Evolutionary conservation across 2,888 invertebrate species (phyloP).

Genomic region (Sarcophaga carnaria): DNA sequence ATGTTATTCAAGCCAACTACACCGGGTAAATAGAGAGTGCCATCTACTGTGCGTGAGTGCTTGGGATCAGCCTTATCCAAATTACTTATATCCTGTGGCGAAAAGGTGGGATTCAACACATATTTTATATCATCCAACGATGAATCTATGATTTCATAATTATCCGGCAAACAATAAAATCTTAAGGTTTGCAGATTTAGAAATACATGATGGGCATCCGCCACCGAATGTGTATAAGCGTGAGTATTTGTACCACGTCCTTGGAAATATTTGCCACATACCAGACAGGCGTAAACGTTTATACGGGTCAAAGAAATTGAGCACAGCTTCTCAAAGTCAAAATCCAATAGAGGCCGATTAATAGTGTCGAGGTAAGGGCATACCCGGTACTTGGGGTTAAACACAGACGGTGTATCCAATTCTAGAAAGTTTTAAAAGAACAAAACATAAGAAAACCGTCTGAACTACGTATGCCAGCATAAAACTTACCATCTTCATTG

Average conservation of each 20-base stretch:
- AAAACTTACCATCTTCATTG: constrained; percentile 68
- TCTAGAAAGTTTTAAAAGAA: constrained; percentile 50
- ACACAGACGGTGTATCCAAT: constrained; percentile 80
- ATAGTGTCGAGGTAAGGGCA: constrained; percentile 99
- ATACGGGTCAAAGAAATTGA: constrained; percentile 98
- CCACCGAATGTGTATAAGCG: constrained; percentile 99
- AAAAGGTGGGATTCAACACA: constrained; percentile 98
- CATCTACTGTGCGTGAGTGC: constrained; percentile 96
- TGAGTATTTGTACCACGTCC: constrained; percentile 98
- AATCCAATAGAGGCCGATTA: constrained; percentile 97
- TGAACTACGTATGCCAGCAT: neutral
- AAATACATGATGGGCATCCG: constrained; percentile 98
- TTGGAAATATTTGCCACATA: constrained; percentile 99
- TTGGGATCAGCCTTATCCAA: constrained; percentile 87
- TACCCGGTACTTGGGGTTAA: constrained; percentile 83
- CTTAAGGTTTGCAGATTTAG: constrained; percentile 97
- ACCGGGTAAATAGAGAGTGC: constrained; percentile 97
- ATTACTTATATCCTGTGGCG: constrained; percentile 89
- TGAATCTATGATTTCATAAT: constrained; percentile 99
- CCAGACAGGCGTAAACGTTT: constrained; percentile 99
- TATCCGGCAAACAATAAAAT: constrained; percentile 99
- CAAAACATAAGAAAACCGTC: neutral
- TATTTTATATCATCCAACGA: constrained; percentile 99
- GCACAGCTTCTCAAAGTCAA: constrained; percentile 99
- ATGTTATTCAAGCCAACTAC: constrained; percentile 99